Percentiles rank a stretch among this genome's conserved stretches.
Evolutionary conservation across 2,888 invertebrate genomes (phyloP).

Genomic region (Ischnura elegans): DNA sequence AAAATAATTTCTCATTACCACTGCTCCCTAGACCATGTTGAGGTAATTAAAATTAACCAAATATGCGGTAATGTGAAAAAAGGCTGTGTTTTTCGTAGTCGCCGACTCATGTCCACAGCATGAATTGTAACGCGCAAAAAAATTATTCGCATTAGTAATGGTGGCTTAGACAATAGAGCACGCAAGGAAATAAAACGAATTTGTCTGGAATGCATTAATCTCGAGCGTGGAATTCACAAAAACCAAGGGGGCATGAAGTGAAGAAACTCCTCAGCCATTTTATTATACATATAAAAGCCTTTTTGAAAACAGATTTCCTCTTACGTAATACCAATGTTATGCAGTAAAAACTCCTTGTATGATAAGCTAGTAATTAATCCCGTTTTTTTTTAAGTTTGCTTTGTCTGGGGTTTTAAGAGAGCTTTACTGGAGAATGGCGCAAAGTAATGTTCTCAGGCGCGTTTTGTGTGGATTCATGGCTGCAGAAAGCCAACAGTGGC

Average conservation of each 20-base stretch:
- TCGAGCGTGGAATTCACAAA: neutral
- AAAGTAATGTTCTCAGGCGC: neutral
- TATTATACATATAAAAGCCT: conserved; percentile 7
- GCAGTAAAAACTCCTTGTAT: neutral
- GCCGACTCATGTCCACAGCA: neutral
- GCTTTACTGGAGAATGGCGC: neutral
- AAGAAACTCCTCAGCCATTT: conserved; percentile 1
- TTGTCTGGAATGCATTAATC: conserved; percentile 8
- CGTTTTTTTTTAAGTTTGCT: neutral
- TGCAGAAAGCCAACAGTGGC: neutral
- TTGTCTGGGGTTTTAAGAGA: neutral
- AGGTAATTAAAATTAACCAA: neutral
- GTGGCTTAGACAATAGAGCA: neutral
- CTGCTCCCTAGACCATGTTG: neutral
- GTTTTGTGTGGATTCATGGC: neutral
- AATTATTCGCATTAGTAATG: neutral
- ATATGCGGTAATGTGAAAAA: neutral
- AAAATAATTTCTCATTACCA: too few relatives aligned
- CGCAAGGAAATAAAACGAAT: neutral
- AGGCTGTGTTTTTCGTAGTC: neutral
- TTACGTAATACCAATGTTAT: neutral
- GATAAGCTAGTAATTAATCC: conserved; percentile 8
- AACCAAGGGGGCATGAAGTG: conserved; percentile 8
- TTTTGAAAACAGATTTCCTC: neutral
- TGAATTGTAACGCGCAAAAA: neutral